These are phyloP conservation scores for Pelvicachromis taeniatus DNA, from an alignment of 2,113 vertebrate species.

Conservation along the genomic window DNA sequence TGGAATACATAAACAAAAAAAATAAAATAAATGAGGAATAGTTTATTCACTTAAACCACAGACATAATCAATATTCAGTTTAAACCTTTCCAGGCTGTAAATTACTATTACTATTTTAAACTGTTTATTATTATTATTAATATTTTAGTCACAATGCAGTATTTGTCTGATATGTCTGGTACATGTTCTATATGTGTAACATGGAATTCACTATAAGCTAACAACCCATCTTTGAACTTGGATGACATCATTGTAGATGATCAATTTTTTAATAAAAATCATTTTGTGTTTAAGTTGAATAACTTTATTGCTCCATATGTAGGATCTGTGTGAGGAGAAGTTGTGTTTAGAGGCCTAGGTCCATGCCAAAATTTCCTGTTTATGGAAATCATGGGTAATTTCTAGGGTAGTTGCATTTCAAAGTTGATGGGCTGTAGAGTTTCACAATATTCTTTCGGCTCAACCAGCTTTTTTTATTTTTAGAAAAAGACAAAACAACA, in stretches of 20 bases:
- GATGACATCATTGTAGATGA: not conserved
- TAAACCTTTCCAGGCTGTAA: not conserved
- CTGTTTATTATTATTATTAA: not conserved
- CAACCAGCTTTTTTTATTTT: too few species aligned
- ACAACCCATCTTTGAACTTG: not conserved
- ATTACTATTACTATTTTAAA: not conserved
- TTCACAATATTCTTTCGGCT: too few species aligned
- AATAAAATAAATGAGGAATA: not conserved
- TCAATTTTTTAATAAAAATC: not conserved
- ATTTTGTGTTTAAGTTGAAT: not conserved
- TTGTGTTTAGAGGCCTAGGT: not conserved
- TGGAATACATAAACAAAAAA: not conserved
- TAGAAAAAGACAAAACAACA: too few species aligned
- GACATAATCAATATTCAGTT: not conserved
- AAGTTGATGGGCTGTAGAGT: not conserved
- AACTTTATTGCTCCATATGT: not conserved
- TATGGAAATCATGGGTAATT: not conserved
- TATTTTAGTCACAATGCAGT: not conserved
- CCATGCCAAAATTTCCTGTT: not conserved
- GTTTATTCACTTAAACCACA: not conserved
- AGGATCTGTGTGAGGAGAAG: not conserved
- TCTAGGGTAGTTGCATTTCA: not conserved
- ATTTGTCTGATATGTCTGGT: not conserved
- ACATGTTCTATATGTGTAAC: not conserved
- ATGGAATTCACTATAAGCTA: not conserved